Conservation (phyloP, 1,140 invertebrate genomes). For the Andrena cerasifolii region DNA sequence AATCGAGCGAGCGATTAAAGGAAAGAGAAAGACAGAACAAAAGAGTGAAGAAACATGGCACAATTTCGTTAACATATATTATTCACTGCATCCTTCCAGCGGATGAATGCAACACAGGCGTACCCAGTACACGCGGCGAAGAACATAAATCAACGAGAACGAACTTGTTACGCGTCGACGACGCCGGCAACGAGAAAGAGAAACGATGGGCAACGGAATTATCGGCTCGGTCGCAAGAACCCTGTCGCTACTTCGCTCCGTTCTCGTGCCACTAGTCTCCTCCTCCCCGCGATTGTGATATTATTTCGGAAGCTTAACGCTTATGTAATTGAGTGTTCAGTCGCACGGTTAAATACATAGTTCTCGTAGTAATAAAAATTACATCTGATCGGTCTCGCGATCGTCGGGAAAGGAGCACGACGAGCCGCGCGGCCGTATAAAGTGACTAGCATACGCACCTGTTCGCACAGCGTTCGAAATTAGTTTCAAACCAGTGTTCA, state of each 20-base stretch:
- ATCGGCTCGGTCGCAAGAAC: not conserved
- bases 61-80: not conserved
- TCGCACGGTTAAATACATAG: constrained; percentile 44
- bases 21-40: constrained; percentile 14
- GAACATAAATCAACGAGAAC: not conserved
- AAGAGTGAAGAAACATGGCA: constrained; percentile 3
- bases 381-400: constrained; percentile 12
- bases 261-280: constrained; percentile 30
- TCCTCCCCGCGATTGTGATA: constrained; percentile 61
- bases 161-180: not conserved
- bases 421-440: constrained; percentile 32
- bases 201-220: not conserved
- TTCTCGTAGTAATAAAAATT: constrained; percentile 46
- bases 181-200: not conserved
- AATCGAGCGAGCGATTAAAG: not conserved
- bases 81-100: not conserved
- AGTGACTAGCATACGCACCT: constrained; percentile 64
- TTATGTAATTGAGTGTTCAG: constrained; percentile 46
- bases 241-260: not conserved
- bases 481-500: constrained; percentile 16
- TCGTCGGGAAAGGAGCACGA: constrained; percentile 28
- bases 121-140: not conserved
- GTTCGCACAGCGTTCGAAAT: constrained; percentile 51
- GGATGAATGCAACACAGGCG: not conserved
- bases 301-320: constrained; percentile 57